Conservation (phyloP, 2,797 vertebrate genomes). For the Chloroceryle inda region DNA sequence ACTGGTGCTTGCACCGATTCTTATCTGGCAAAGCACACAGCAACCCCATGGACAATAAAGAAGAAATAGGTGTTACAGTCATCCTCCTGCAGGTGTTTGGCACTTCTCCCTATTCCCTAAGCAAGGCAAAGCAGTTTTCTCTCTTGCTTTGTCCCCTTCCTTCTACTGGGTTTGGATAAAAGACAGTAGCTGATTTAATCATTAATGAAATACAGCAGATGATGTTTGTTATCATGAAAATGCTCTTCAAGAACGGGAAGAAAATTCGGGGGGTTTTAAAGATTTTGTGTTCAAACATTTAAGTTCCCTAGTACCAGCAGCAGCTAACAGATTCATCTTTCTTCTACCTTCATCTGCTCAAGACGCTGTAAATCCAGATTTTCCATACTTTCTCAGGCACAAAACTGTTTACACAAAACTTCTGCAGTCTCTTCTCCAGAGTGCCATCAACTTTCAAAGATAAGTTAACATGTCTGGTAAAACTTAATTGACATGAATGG, state of each 20-base stretch:
- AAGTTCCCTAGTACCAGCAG: background rate
- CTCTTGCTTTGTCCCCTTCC: background rate
- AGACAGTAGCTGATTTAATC: background rate
- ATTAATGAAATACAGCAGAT: background rate
- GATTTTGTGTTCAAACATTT: background rate
- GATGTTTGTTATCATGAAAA: background rate
- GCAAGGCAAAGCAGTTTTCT: background rate
- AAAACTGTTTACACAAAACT: background rate
- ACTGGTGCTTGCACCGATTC: background rate
- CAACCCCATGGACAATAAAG: background rate
- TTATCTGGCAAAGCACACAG: background rate
- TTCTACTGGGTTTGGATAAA: background rate
- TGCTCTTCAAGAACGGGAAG: background rate
- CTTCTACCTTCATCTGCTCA: background rate
- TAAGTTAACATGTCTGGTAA: background rate
- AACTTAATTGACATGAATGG: background rate
- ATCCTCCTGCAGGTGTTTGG: background rate
- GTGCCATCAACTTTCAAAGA: background rate
- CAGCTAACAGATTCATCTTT: background rate
- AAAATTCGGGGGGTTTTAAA: rapidly evolving
- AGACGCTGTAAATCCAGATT: background rate
- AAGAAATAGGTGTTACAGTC: background rate
- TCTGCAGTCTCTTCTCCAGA: background rate
- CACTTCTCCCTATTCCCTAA: background rate
- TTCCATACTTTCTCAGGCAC: background rate